phyloP scores from a whole-genome alignment of 2,113 vertebrate species.

The Hirundichthys speculiger region DNA sequence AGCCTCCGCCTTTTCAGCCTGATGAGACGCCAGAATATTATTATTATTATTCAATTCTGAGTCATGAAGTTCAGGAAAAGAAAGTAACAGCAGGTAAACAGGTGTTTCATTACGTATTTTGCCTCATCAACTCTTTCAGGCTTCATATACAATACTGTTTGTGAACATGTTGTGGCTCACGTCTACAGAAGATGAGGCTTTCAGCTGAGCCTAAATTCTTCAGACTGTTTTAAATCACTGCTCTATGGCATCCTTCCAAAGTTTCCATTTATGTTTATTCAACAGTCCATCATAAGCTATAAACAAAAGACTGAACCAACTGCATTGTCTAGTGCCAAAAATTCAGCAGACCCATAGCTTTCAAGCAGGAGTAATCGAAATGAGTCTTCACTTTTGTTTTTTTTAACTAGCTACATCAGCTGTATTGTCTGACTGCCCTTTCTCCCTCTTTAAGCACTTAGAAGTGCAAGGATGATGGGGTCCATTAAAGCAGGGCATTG shows the following conservation, averaged over 20 bases:
- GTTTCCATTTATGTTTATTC: background rate
- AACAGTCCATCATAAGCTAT: background rate
- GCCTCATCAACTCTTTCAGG: too few species aligned
- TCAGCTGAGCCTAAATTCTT: too few species aligned
- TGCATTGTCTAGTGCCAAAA: background rate
- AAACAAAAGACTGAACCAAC: background rate
- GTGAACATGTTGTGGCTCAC: too few species aligned
- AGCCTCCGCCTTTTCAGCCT: slow-evolving; percentile 80
- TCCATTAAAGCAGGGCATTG: slow-evolving; percentile 21
- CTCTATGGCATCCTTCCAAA: too few species aligned
- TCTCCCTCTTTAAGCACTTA: slow-evolving; percentile 51
- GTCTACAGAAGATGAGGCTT: too few species aligned
- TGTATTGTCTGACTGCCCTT: background rate
- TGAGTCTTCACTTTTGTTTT: background rate
- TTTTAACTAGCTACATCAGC: slow-evolving; percentile 37
- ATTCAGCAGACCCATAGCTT: background rate
- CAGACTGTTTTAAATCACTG: too few species aligned
- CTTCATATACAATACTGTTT: too few species aligned
- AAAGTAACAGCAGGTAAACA: background rate
- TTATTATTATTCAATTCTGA: background rate
- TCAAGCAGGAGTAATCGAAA: too few species aligned
- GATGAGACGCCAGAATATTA: slow-evolving; percentile 10
- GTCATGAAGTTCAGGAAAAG: background rate
- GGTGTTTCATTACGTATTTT: too few species aligned
- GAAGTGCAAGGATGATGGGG: slow-evolving; percentile 24